These are phyloP conservation scores for Drosophila subobscura DNA, from an alignment of 1,140 invertebrate species.

Conservation along the genomic window DNA sequence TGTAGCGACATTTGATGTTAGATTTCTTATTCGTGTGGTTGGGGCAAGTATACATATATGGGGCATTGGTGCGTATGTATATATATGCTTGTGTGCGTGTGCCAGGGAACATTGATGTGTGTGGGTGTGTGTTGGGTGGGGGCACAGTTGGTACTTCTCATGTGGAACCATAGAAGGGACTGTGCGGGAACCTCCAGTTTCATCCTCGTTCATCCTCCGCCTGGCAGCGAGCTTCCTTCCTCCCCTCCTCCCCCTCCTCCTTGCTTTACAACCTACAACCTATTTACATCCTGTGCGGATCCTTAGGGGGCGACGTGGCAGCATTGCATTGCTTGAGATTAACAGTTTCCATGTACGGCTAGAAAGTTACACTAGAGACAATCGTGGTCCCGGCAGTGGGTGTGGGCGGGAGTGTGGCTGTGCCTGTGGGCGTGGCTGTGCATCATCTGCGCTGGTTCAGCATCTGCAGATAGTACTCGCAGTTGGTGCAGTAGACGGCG, in stretches of 20 bases:
- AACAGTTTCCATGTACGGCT: conserved; percentile 63
- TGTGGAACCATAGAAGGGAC: conserved; percentile 75
- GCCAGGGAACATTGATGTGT: conserved; percentile 36
- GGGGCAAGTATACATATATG: conserved; percentile 47
- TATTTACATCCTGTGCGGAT: conserved; percentile 45
- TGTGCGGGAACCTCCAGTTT: conserved; percentile 38
- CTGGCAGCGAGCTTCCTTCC: conserved; percentile 2
- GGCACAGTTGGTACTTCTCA: conserved; percentile 68
- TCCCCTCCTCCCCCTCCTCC: conserved; percentile 7
- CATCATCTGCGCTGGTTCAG: conserved; percentile 79
- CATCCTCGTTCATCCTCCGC: conserved; percentile 17
- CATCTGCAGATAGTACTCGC: conserved; percentile 94
- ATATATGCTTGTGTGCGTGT: conserved; percentile 48
- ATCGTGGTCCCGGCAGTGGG: neutral
- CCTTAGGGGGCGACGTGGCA: conserved; percentile 58
- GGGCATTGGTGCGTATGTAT: neutral
- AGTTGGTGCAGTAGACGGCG: conserved; percentile 93
- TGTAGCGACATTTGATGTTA: conserved; percentile 38
- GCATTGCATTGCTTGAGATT: conserved; percentile 73
- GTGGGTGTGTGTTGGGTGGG: conserved; percentile 29
- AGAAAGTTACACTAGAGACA: conserved; percentile 39
- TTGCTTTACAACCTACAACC: neutral
- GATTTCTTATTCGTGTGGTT: neutral
- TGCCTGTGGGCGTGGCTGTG: neutral
- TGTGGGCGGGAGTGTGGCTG: too few species aligned